Evolutionary conservation across 2,113 vertebrate genomes (phyloP).

Genomic region (Hiodon tergisus): DNA sequence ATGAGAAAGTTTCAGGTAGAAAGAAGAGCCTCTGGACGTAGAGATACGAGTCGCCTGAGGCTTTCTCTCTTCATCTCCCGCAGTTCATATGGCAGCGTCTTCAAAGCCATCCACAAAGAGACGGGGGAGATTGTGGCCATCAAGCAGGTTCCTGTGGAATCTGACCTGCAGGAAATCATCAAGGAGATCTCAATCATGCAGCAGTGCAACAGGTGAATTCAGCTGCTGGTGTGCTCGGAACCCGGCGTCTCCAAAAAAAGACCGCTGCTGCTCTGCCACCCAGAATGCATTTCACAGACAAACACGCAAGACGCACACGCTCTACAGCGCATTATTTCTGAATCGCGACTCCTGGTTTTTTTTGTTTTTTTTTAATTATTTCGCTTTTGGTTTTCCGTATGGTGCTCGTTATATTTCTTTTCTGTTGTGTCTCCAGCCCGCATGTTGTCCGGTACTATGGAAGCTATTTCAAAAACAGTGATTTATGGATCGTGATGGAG

Average conservation of each 20-base stretch:
- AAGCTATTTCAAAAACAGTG: slow-evolving; percentile 94
- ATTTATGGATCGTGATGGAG: slow-evolving; percentile 97
- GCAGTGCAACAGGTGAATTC: slow-evolving; percentile 84
- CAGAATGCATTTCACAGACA: too few species aligned
- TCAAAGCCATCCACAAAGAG: slow-evolving; percentile 90
- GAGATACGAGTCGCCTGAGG: not conserved
- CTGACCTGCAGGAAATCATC: slow-evolving; percentile 94
- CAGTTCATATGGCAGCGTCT: slow-evolving; percentile 91
- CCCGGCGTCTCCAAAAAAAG: too few species aligned
- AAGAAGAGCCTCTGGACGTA: not conserved
- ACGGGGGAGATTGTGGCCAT: slow-evolving; percentile 91
- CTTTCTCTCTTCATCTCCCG: not conserved
- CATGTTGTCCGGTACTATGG: slow-evolving; percentile 91
- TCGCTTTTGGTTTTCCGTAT: too few species aligned
- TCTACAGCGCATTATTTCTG: too few species aligned
- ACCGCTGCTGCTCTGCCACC: too few species aligned
- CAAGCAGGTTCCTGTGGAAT: slow-evolving; percentile 94
- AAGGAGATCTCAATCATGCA: slow-evolving; percentile 98
- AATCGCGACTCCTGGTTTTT: not conserved
- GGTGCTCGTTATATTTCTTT: not conserved
- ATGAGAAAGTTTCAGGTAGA: not conserved
- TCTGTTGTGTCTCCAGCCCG: slow-evolving; percentile 51
- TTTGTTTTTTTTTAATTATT: not conserved
- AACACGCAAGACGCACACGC: too few species aligned
- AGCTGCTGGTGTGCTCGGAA: too few species aligned